These are phyloP conservation scores for Chesias legatella DNA, from an alignment of 2,888 invertebrate genomes.

Conservation along the genomic window DNA sequence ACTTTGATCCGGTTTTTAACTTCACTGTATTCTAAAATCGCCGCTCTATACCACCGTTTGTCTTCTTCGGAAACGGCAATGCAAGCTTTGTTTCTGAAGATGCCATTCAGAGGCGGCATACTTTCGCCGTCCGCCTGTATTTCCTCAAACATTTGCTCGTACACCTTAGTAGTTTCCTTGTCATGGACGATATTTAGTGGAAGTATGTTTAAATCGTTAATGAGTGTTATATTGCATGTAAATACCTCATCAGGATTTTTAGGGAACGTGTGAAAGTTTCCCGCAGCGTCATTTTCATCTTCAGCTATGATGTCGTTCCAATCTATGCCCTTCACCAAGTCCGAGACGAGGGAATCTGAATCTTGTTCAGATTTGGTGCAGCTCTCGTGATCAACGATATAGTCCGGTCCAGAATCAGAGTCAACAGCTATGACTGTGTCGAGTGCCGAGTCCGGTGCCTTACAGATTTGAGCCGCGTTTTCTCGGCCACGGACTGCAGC, in stretches of 20 bases:
- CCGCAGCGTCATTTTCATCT: slow-evolving; percentile 41
- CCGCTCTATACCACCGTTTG: slow-evolving; percentile 86
- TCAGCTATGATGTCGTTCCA: slow-evolving; percentile 58
- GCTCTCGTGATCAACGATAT: slow-evolving; percentile 13
- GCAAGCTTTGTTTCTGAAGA: slow-evolving; percentile 80
- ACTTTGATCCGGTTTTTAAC: slow-evolving; percentile 75
- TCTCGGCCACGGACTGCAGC: slow-evolving; percentile 48
- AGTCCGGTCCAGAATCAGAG: slow-evolving; percentile 46
- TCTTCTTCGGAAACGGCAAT: slow-evolving; percentile 82
- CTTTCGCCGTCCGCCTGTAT: slow-evolving; percentile 66
- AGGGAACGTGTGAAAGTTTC: slow-evolving; percentile 41
- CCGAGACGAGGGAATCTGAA: slow-evolving; percentile 39
- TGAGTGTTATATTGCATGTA: slow-evolving; percentile 51
- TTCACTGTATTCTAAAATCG: slow-evolving; percentile 75
- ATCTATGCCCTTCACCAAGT: slow-evolving; percentile 46
- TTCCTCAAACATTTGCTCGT: slow-evolving; percentile 68
- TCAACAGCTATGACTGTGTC: slow-evolving; percentile 21
- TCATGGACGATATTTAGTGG: slow-evolving; percentile 58
- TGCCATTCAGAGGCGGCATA: slow-evolving; percentile 64
- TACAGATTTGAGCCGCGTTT: slow-evolving; percentile 33
- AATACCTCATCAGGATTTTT: slow-evolving; percentile 43
- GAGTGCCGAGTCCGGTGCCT: background rate
- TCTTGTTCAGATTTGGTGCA: slow-evolving; percentile 31
- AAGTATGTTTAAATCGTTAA: slow-evolving; percentile 49
- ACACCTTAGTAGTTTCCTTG: slow-evolving; percentile 59